Evolutionary conservation across 2,888 invertebrate genomes (phyloP).

Genomic region (Trachelus tabidus): DNA sequence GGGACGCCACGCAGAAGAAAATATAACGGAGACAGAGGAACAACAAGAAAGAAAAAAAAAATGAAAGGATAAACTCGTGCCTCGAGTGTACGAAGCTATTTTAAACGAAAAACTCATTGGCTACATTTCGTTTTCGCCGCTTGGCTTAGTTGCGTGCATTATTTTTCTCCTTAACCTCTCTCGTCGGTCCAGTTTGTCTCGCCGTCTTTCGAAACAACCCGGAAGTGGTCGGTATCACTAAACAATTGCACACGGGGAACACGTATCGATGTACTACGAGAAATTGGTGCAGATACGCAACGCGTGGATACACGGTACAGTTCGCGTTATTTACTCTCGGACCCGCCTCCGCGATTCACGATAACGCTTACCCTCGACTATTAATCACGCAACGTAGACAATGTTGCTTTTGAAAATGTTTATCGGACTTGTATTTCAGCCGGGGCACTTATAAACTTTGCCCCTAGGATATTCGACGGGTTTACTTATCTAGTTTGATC

Average conservation of each 20-base stretch:
- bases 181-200: not conserved
- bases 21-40: not conserved
- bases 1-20: not conserved
- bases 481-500: not conserved
- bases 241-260: not conserved
- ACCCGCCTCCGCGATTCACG: not conserved
- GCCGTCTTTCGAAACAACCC: not conserved
- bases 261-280: not conserved
- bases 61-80: not conserved
- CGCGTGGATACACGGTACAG: not conserved
- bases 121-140: not conserved
- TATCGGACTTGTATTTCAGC: not conserved
- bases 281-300: not conserved
- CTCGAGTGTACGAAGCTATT: not conserved
- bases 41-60: not conserved
- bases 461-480: not conserved
- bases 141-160: not conserved
- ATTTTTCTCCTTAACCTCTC: not conserved
- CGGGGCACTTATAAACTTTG: not conserved
- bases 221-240: not conserved
- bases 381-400: not conserved
- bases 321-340: not conserved
- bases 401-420: not conserved
- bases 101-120: not conserved
- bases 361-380: not conserved